Evolutionary conservation across 2,797 vertebrate species (phyloP).

Genomic region (Melanotaenia maccullochi): DNA sequence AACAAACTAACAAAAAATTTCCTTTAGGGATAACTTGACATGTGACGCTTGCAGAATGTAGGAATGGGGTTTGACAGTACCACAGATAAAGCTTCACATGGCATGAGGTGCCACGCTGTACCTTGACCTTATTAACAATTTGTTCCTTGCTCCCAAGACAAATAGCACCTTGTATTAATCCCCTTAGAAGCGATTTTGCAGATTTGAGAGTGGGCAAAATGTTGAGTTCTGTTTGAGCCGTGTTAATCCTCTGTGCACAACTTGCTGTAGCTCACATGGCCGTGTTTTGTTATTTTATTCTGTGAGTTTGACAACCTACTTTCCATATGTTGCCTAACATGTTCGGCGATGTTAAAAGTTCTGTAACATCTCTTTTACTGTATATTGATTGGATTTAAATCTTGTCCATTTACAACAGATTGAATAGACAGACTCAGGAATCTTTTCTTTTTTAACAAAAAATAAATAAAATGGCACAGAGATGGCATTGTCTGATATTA

Average conservation of each 20-base stretch:
- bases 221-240: constrained; percentile 39
- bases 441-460: not conserved
- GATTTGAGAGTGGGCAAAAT: constrained; percentile 56
- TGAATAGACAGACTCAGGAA: not conserved
- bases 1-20: not conserved
- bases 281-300: constrained; percentile 14
- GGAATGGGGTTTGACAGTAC: constrained; percentile 1
- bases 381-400: constrained; percentile 4
- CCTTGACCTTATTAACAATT: constrained; percentile 51
- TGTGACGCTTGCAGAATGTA: not conserved
- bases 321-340: not conserved
- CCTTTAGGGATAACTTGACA: not conserved
- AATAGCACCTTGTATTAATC: constrained; percentile 57
- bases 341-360: not conserved
- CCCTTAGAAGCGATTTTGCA: constrained; percentile 52
- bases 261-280: constrained; percentile 11
- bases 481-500: not conserved
- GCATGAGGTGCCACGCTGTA: constrained; percentile 30
- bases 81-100: constrained; percentile 30
- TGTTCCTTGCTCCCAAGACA: constrained; percentile 45
- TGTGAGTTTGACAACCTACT: not conserved
- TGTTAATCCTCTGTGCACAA: constrained; percentile 49
- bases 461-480: not conserved
- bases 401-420: not conserved
- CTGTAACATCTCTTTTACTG: not conserved